phyloP scores from a whole-genome alignment of 2,113 vertebrate genomes.

The Ptilonorhynchus violaceus region DNA sequence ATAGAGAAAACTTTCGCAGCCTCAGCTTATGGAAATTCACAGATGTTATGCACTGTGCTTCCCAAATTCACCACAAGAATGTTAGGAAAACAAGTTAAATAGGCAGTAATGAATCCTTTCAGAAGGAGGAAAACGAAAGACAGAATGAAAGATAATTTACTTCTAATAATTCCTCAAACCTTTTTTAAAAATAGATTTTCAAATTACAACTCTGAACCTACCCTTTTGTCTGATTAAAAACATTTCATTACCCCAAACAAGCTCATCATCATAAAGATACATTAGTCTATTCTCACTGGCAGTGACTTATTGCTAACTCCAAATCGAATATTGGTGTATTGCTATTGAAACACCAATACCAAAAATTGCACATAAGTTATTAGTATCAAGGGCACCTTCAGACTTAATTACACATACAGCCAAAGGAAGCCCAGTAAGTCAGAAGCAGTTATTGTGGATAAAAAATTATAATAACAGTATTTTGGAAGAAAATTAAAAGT shows the following conservation, averaged over 20 bases:
- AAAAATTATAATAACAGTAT: background rate
- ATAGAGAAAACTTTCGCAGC: background rate
- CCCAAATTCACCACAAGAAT: background rate
- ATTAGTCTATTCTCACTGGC: background rate
- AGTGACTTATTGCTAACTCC: background rate
- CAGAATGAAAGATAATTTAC: background rate
- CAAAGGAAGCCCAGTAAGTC: background rate
- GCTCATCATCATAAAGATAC: background rate
- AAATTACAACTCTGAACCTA: background rate
- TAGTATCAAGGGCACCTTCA: background rate
- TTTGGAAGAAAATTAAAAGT: background rate
- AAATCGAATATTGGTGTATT: background rate
- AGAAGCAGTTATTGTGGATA: background rate
- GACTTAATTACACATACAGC: background rate
- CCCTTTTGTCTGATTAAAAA: conserved; percentile 1
- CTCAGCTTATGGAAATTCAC: background rate
- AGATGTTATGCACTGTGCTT: background rate
- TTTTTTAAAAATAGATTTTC: background rate
- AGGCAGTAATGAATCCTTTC: background rate
- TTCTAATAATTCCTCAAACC: background rate
- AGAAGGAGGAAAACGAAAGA: background rate
- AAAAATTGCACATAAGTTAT: background rate
- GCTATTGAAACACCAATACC: background rate
- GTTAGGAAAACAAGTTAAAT: conserved; percentile 5
- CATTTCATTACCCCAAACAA: background rate